Conservation (phyloP, 2,888 invertebrate genomes). For the Brassicogethes aeneus region DNA sequence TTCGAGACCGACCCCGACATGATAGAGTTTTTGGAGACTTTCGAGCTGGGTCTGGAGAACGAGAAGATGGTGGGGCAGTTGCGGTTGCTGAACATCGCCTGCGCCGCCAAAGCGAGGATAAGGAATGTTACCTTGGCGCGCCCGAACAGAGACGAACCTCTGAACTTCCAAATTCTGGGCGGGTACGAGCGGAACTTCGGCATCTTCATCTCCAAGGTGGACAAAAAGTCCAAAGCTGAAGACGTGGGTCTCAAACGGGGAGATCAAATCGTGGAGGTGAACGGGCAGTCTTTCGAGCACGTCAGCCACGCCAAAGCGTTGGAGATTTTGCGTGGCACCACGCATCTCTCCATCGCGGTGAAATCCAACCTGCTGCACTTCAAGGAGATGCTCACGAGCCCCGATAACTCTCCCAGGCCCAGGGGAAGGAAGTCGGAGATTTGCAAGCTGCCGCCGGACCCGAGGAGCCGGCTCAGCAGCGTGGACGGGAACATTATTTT, state of each 20-base stretch:
- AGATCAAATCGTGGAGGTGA: conserved; percentile 96
- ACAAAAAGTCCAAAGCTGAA: conserved; percentile 87
- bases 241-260: conserved; percentile 94
- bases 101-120: conserved; percentile 91
- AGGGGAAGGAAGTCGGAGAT: conserved; percentile 52
- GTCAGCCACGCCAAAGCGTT: conserved; percentile 85
- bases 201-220: conserved; percentile 83
- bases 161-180: conserved; percentile 90
- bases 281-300: conserved; percentile 93
- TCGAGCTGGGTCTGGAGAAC: conserved; percentile 56
- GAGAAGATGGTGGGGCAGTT: conserved; percentile 32
- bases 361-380: conserved; percentile 92
- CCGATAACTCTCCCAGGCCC: conserved; percentile 74
- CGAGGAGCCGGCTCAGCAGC: conserved; percentile 69
- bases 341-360: conserved; percentile 92
- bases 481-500: conserved; percentile 50
- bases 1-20: conserved; percentile 93
- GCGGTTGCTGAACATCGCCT: conserved; percentile 85
- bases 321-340: conserved; percentile 87
- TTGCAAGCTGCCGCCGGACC: conserved; percentile 57
- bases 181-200: conserved; percentile 89
- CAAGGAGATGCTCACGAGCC: conserved; percentile 65
- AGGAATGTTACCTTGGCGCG: conserved; percentile 87
- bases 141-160: conserved; percentile 84
- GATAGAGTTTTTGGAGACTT: conserved; percentile 93